These are phyloP conservation scores for Prunella strophiata DNA, from an alignment of 2,797 vertebrate species.

Conservation along the genomic window DNA sequence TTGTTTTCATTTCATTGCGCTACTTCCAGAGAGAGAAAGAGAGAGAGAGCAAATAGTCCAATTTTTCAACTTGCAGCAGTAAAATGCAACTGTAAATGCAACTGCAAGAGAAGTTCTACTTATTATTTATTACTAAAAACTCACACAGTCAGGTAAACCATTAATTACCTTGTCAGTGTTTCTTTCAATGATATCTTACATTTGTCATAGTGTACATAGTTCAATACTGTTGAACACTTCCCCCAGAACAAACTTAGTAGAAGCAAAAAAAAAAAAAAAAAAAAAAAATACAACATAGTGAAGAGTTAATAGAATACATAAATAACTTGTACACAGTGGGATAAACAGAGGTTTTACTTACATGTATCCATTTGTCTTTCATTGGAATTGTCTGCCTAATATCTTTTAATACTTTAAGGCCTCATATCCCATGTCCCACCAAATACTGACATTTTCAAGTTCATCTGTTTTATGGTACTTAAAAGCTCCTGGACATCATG, in stretches of 20 bases:
- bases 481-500: constrained; percentile 2
- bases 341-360: background rate
- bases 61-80: background rate
- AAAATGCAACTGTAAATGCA: background rate
- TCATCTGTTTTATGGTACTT: background rate
- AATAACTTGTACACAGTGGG: background rate
- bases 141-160: constrained; percentile 50
- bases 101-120: background rate
- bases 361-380: background rate
- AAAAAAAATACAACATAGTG: too few relatives aligned
- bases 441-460: constrained; percentile 9
- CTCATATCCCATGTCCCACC: background rate
- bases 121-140: constrained; percentile 77
- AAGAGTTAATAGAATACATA: background rate
- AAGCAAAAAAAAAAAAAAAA: background rate
- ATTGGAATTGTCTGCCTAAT: background rate
- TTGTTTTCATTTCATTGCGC: background rate
- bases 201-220: constrained; percentile 47
- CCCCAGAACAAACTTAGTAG: background rate
- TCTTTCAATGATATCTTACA: constrained; percentile 54
- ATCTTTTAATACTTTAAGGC: background rate
- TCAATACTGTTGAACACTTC: background rate
- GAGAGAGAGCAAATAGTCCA: background rate
- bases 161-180: constrained; percentile 74
- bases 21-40: background rate